phyloP scores from a whole-genome alignment of 2,113 vertebrate genomes.

The Myodes glareolus region DNA sequence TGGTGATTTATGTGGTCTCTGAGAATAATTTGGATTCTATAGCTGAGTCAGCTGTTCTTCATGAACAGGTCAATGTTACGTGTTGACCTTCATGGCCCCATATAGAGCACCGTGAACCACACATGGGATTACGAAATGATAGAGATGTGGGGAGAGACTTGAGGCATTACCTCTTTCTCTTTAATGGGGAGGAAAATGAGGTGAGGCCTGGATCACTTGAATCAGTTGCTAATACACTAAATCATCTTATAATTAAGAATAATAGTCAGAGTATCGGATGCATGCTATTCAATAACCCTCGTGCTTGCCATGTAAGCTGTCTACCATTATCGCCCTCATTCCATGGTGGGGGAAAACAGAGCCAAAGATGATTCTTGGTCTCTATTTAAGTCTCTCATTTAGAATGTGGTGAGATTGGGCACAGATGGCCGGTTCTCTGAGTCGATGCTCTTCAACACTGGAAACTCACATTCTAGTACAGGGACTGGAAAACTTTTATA shows the following conservation, averaged over 20 bases:
- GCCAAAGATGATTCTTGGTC: background rate
- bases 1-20: background rate
- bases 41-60: background rate
- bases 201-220: background rate
- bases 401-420: background rate
- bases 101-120: background rate
- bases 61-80: too few relatives aligned
- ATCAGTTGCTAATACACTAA: background rate
- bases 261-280: background rate
- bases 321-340: background rate
- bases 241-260: background rate
- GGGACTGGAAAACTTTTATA: background rate
- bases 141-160: background rate
- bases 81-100: background rate
- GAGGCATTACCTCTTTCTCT: background rate
- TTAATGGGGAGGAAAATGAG: background rate
- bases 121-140: accelerated
- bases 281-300: background rate
- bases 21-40: background rate
- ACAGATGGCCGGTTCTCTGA: background rate
- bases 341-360: background rate
- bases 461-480: background rate
- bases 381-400: slow-evolving; percentile 1
- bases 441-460: background rate
- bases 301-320: background rate